Base-by-base conservation (phyloP, 2,888 invertebrate genomes). In the Liposcelis brunnea region DNA sequence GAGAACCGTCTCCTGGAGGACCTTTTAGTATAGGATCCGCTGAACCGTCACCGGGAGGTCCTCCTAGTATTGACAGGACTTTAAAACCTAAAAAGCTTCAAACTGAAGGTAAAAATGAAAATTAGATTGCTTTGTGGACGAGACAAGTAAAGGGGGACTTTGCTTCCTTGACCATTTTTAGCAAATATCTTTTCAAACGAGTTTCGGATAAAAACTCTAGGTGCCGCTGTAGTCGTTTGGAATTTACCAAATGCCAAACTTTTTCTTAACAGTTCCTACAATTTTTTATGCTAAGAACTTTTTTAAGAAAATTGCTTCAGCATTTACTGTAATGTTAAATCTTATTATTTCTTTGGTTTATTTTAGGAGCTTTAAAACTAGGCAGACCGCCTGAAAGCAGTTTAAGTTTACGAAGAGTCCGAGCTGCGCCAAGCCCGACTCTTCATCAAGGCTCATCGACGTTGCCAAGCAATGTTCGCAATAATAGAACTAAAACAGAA, bases 351-450 rank as follows among this genome's bases (percentile, higher is more conserved):
- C n/a, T n/a, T n/a, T n/a, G n/a, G n/a, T n/a, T n/a, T n/a, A n/a
- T n/a, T n/a, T n/a, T n/a, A n/a, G n/a, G n/a, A 26, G 59, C 58
- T 3, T 44, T 62, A 32, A 60, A 63, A 55, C 51, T 63, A 45
- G 59, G 60, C 19, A 14, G 40, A 19, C 63, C 59, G 12, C 67
- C 55, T 33, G 47, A 49, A 18, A 53, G 50, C 11, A 51, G 50
- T 26, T 53, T 52, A 43, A 52, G 53, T 14, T 45, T 53, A 36
- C 51, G 52, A 19, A 58, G 63, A 60, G 54, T 58, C 21, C 60
- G 71, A 49, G 67, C 70, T 7, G 71, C 69, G 2, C 70, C 72
- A 18, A 71, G 70, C 59, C 71, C 72, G 2, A 67, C 66, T 1
- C 64, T 64, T 11, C 57, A 60, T 47, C 45, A 50, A 3, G 54